phyloP scores from a whole-genome alignment of 2,113 vertebrate genomes.

The Mastomys natalensis region DNA sequence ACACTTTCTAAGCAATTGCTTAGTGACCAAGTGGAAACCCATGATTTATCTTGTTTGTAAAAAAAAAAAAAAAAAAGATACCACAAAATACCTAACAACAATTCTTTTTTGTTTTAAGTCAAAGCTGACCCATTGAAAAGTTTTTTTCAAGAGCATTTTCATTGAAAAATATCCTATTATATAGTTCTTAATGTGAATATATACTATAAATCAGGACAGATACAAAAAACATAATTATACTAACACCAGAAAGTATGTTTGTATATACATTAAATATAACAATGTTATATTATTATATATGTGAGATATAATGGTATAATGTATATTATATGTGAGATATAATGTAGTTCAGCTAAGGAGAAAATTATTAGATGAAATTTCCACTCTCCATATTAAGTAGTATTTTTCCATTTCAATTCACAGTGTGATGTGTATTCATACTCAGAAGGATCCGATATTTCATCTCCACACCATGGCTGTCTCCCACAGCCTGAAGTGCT shows the following conservation, averaged over 20 bases:
- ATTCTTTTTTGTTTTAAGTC: constrained; percentile 67
- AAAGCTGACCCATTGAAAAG: constrained; percentile 66
- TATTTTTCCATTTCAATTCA: constrained; percentile 67
- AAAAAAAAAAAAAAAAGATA: constrained; percentile 3
- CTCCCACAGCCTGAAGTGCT: constrained; percentile 80
- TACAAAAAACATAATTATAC: constrained; percentile 26
- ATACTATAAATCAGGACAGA: not conserved
- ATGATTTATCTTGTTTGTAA: constrained; percentile 77
- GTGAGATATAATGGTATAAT: not conserved
- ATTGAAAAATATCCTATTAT: not conserved
- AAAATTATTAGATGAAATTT: constrained; percentile 35
- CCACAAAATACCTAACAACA: not conserved
- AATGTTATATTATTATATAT: not conserved
- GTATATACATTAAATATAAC: not conserved
- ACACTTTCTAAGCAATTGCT: constrained; percentile 78
- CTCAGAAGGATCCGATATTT: constrained; percentile 70
- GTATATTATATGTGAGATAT: not conserved
- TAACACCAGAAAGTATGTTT: not conserved
- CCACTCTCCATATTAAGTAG: constrained; percentile 51
- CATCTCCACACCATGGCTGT: constrained; percentile 77
- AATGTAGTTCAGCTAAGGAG: constrained; percentile 50
- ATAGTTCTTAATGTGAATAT: not conserved
- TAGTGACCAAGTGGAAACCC: constrained; percentile 77
- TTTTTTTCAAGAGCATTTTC: not conserved
- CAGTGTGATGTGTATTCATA: not conserved